A percentile compares a stretch with the other conserved stretches of the same genome.
phyloP scores from a whole-genome alignment of 2,797 vertebrate species.

The Pseudomugil gertrudae region DNA sequence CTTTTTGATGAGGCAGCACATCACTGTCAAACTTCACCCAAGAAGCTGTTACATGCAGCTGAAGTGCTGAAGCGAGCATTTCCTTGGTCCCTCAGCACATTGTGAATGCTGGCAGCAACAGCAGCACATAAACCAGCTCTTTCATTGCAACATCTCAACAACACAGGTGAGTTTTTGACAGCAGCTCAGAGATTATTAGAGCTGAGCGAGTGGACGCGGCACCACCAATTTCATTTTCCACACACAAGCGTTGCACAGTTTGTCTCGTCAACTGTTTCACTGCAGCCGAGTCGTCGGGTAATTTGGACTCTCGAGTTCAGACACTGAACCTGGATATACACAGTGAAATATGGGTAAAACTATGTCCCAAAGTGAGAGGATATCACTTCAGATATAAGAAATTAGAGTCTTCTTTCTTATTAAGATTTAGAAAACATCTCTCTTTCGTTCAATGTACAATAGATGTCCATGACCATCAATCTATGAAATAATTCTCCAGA shows the following conservation, averaged over 20 bases:
- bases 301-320: neutral
- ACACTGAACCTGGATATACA: neutral
- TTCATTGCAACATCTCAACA: slow-evolving; percentile 24
- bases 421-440: slow-evolving; percentile 18
- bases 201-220: slow-evolving; percentile 9
- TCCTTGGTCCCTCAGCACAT: slow-evolving; percentile 32
- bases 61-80: slow-evolving; percentile 62
- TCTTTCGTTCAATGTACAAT: neutral
- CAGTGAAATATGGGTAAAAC: neutral
- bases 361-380: neutral
- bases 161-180: slow-evolving; percentile 28
- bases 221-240: neutral
- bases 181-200: slow-evolving; percentile 31
- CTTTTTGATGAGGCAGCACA: slow-evolving; percentile 64
- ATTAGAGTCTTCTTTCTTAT: neutral
- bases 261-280: slow-evolving; percentile 13
- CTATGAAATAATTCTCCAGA: too few relatives aligned
- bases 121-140: slow-evolving; percentile 29
- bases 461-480: slow-evolving; percentile 1
- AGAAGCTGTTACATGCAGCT: slow-evolving; percentile 26
- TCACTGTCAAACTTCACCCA: slow-evolving; percentile 43
- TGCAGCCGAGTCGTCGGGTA: slow-evolving; percentile 8
- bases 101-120: slow-evolving; percentile 38
- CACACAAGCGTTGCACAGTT: neutral
- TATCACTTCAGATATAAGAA: slow-evolving; percentile 2